Evolutionary conservation across 1,140 invertebrate species (phyloP).

Genomic region (Tetranychus cinnabarinus): DNA sequence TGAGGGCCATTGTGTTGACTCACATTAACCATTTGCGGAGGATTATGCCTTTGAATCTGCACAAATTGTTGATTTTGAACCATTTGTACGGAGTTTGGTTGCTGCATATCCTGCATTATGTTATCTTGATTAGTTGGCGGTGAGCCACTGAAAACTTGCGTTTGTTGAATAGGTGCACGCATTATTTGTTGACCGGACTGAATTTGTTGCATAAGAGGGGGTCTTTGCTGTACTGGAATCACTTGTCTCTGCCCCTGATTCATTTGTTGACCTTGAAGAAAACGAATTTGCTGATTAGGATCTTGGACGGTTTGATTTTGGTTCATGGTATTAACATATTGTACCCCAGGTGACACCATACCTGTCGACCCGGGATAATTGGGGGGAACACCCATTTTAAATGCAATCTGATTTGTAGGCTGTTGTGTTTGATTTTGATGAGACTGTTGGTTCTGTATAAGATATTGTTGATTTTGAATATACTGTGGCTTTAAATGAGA

Average conservation of each 20-base stretch:
- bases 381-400: neutral
- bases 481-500: too few species aligned
- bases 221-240: neutral
- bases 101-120: neutral
- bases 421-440: conserved; percentile 24
- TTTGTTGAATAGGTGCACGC: too few species aligned
- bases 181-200: neutral
- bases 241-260: neutral
- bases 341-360: too few species aligned
- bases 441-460: conserved; percentile 16
- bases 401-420: conserved; percentile 20
- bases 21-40: neutral
- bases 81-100: neutral
- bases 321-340: too few species aligned
- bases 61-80: neutral
- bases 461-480: too few species aligned
- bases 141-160: neutral
- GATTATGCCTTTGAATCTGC: neutral
- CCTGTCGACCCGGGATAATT: too few species aligned
- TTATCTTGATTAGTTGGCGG: neutral
- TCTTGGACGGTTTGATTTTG: conserved; percentile 10
- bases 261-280: conserved; percentile 16
- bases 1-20: neutral
- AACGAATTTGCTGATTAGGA: conserved; percentile 16
- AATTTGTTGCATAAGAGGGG: neutral